phyloP scores from a whole-genome alignment of 2,797 vertebrate genomes.

The Gymnocypris eckloni region DNA sequence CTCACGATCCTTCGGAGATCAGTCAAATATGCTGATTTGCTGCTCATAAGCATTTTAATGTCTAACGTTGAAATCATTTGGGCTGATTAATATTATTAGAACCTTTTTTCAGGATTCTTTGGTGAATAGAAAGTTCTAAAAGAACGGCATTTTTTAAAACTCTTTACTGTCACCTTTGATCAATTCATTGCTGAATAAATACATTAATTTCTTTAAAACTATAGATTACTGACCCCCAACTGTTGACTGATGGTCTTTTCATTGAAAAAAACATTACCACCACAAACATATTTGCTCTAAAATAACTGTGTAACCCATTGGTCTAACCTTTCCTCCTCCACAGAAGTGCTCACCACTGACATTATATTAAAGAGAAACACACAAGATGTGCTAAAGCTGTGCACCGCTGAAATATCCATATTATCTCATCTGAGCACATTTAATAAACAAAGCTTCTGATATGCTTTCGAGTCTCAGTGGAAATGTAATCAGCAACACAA shows the following conservation, averaged over 20 bases:
- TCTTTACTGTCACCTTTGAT: background rate
- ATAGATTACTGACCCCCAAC: background rate
- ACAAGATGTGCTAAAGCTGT: background rate
- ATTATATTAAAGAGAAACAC: background rate
- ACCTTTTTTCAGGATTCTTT: background rate
- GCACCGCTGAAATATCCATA: background rate
- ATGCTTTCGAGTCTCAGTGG: slow-evolving; percentile 12
- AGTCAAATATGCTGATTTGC: background rate
- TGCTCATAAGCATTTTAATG: background rate
- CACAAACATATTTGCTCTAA: background rate
- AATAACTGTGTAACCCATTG: background rate
- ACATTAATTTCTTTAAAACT: background rate
- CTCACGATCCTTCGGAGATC: slow-evolving; percentile 1
- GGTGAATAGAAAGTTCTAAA: background rate
- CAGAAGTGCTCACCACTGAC: background rate
- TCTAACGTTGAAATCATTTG: background rate
- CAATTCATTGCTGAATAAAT: background rate
- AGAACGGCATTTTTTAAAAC: background rate
- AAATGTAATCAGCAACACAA: slow-evolving; percentile 46
- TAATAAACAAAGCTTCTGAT: slow-evolving; percentile 16
- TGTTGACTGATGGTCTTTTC: background rate
- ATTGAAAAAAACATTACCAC: background rate
- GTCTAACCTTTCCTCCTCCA: background rate
- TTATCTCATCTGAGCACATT: slow-evolving; percentile 7
- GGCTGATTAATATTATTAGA: background rate